These are phyloP conservation scores for Todus mexicanus DNA, from an alignment of 2,797 vertebrate species.

Conservation along the genomic window DNA sequence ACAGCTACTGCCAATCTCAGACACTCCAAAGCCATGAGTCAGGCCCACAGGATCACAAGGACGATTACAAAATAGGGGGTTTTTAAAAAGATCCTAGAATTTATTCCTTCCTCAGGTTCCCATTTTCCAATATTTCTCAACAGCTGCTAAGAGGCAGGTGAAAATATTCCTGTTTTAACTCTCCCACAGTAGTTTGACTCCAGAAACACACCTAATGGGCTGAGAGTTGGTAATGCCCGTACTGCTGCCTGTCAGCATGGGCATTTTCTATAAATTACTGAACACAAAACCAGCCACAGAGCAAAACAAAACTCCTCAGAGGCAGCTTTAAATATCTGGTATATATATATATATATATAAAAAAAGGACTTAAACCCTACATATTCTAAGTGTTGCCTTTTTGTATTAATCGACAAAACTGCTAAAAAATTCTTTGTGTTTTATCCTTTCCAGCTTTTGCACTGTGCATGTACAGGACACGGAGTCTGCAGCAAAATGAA, in stretches of 20 bases:
- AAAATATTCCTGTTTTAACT: not conserved
- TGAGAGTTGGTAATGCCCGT: not conserved
- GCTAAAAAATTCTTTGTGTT: not conserved
- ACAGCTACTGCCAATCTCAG: not conserved
- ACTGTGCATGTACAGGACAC: not conserved
- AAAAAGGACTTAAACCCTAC: not conserved
- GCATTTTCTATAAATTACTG: not conserved
- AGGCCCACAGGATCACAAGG: not conserved
- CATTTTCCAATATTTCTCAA: not conserved
- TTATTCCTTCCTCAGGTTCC: not conserved
- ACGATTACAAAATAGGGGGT: not conserved
- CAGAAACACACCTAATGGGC: not conserved
- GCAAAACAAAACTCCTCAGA: slow-evolving; percentile 1
- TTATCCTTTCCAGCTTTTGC: not conserved
- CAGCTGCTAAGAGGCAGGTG: not conserved
- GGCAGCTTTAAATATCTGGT: not conserved
- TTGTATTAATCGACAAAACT: not conserved
- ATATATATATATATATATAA: too few relatives aligned
- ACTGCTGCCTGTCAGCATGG: not conserved
- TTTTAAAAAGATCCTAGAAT: not conserved
- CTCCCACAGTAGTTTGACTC: not conserved
- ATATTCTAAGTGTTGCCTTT: not conserved
- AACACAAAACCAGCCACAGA: not conserved
- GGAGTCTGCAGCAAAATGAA: not conserved
- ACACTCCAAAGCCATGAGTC: not conserved